phyloP scores from a whole-genome alignment of 1,140 invertebrate species.

The Nylanderia fulva region DNA sequence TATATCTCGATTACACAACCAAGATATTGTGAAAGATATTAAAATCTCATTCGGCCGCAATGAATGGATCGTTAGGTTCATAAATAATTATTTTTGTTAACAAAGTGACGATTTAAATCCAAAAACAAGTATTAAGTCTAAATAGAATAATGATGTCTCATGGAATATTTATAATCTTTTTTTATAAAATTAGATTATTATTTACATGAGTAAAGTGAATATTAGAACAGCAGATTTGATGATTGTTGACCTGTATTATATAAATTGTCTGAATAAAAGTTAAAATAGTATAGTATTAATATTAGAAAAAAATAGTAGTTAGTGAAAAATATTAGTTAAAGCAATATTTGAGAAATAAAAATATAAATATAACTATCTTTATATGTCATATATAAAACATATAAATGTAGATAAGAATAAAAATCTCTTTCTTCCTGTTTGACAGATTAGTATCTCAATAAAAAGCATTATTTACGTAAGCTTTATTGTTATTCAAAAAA shows the following conservation, averaged over 20 bases:
- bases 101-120: background rate
- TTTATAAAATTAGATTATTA: conserved; percentile 5
- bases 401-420: too few species aligned
- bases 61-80: background rate
- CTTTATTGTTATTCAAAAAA: background rate
- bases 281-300: background rate
- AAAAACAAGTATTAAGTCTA: background rate
- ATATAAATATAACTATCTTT: too few species aligned
- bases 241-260: background rate
- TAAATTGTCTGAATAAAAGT: background rate
- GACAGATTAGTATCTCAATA: background rate
- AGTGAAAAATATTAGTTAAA: too few species aligned
- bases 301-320: too few species aligned
- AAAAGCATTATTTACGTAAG: background rate
- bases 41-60: background rate
- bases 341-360: too few species aligned
- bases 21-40: background rate
- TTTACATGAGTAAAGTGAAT: background rate
- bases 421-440: too few species aligned
- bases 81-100: background rate
- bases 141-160: background rate
- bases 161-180: background rate
- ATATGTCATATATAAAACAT: too few species aligned
- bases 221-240: background rate
- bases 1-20: background rate